These are phyloP conservation scores for Meriones unguiculatus DNA, from an alignment of 2,113 vertebrate species.

Conservation along the genomic window DNA sequence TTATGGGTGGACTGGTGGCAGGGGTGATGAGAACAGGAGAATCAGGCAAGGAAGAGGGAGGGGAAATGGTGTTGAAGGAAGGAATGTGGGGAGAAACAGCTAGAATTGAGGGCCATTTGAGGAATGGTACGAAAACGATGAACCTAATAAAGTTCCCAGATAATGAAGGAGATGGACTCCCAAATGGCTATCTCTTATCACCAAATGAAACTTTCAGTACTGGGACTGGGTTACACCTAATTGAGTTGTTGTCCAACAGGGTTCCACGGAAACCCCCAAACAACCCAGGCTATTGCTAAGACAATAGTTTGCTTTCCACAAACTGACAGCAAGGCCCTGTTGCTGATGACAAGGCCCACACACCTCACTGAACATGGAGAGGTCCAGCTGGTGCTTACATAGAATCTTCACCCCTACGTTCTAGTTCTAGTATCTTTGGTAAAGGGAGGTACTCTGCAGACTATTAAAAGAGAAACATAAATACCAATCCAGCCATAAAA, in stretches of 20 bases:
- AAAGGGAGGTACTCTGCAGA: background rate
- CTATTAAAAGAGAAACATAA: background rate
- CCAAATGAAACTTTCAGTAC: background rate
- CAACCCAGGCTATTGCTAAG: background rate
- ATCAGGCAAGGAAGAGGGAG: background rate
- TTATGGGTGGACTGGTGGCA: background rate
- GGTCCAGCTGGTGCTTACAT: background rate
- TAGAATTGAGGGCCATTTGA: background rate
- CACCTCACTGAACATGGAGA: background rate
- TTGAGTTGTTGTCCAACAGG: background rate
- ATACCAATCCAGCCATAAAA: background rate
- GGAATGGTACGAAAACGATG: background rate
- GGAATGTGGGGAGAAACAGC: background rate
- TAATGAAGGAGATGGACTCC: background rate
- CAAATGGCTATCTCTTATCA: background rate
- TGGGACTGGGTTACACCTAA: background rate
- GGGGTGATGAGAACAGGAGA: background rate
- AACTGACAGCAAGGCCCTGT: background rate
- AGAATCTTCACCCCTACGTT: background rate
- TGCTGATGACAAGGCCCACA: background rate
- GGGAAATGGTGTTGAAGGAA: background rate
- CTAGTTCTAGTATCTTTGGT: background rate
- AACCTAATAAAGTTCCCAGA: background rate
- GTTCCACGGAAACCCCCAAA: background rate
- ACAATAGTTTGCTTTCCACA: background rate